These are phyloP conservation scores for Pelosia muscerda DNA, from an alignment of 2,888 invertebrate species.

Conservation along the genomic window DNA sequence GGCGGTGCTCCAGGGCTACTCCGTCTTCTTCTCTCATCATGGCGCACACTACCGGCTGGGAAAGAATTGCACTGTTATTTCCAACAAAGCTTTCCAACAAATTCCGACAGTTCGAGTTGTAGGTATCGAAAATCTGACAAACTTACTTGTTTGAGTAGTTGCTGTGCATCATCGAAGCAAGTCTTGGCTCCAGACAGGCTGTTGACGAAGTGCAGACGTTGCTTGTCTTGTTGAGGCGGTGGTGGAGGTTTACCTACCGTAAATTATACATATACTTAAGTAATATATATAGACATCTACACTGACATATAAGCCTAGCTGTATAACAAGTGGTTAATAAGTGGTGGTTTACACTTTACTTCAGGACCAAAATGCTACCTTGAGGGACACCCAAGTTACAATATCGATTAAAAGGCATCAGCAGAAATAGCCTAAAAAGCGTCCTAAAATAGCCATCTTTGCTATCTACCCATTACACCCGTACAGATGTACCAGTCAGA, in stretches of 20 bases:
- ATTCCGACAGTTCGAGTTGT: too few species aligned
- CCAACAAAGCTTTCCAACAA: too few species aligned
- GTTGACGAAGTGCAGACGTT: conserved; percentile 54
- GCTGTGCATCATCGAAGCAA: conserved; percentile 50
- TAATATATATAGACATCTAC: too few species aligned
- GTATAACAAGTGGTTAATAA: too few species aligned
- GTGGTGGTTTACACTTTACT: background rate
- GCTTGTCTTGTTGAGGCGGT: conserved; percentile 38
- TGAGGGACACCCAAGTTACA: background rate
- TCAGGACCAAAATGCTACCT: background rate
- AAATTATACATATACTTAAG: conserved; percentile 9
- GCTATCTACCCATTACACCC: too few species aligned
- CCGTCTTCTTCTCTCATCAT: conserved; percentile 22
- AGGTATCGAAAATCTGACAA: too few species aligned
- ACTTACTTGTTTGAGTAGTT: conserved; percentile 53
- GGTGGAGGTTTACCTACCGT: conserved; percentile 31
- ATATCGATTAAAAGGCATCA: background rate
- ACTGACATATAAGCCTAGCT: too few species aligned
- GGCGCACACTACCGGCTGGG: conserved; percentile 30
- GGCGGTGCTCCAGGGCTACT: conserved; percentile 18
- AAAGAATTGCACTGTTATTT: background rate
- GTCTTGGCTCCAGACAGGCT: conserved; percentile 46
- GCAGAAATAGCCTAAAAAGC: too few species aligned
- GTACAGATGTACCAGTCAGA: background rate
- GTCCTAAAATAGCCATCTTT: background rate